Percentiles rank a stretch among this genome's conserved stretches.
phyloP scores from a whole-genome alignment of 1,140 invertebrate species.

The Lamellibrachia luymesi region DNA sequence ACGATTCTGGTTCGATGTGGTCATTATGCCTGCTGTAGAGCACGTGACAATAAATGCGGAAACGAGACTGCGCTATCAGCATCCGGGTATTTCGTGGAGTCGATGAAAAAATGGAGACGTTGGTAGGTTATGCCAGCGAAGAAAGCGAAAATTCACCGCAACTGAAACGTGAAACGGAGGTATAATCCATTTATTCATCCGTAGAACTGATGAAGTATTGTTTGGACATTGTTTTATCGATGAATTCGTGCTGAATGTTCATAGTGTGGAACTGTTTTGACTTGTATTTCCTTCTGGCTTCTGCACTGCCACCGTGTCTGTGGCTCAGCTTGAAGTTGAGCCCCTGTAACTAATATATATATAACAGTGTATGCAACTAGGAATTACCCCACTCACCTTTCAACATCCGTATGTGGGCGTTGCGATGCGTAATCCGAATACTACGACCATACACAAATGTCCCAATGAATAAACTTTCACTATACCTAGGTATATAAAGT shows the following conservation, averaged over 20 bases:
- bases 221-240: background rate
- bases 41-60: background rate
- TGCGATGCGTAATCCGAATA: too few relatives aligned
- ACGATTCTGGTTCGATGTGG: background rate
- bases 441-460: too few relatives aligned
- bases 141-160: slow-evolving; percentile 4
- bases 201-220: background rate
- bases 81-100: background rate
- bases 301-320: too few relatives aligned
- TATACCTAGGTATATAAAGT: too few relatives aligned
- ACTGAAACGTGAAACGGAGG: background rate
- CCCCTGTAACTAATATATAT: too few relatives aligned
- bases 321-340: too few relatives aligned
- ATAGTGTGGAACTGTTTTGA: background rate
- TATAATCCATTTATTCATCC: background rate
- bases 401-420: too few relatives aligned
- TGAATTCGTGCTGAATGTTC: background rate
- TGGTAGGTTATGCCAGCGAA: background rate
- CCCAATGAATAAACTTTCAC: too few relatives aligned
- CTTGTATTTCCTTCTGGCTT: too few relatives aligned
- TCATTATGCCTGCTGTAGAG: background rate
- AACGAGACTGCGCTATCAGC: background rate
- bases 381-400: too few relatives aligned
- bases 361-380: too few relatives aligned
- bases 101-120: background rate